Conservation (phyloP, 2,888 invertebrate species). For the Fragum sueziense region DNA sequence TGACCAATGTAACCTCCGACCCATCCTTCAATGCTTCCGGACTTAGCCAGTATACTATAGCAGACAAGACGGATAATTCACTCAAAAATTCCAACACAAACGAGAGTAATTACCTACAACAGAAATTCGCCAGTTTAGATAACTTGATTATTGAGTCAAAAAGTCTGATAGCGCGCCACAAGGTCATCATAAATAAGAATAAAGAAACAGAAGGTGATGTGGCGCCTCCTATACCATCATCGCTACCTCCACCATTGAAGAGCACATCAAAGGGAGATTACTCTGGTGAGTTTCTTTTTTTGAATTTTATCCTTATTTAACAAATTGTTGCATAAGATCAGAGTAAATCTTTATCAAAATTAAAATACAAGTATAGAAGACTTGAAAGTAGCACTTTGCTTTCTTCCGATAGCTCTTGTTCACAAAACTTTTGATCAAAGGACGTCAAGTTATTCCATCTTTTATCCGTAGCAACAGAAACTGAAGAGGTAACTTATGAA, state of each 20-base stretch:
- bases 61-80: conserved; percentile 22
- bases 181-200: conserved; percentile 65
- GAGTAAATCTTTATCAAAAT: no score
- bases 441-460: no score
- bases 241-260: conserved; percentile 20
- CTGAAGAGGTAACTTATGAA: no score
- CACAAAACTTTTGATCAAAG: no score
- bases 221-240: conserved; percentile 16
- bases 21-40: conserved; percentile 51
- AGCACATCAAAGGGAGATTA: not conserved
- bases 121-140: conserved; percentile 66
- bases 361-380: no score
- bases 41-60: conserved; percentile 54
- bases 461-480: no score
- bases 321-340: no score
- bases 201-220: conserved; percentile 37
- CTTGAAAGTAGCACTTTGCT: no score
- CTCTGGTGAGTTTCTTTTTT: not conserved
- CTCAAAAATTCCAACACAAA: conserved; percentile 2
- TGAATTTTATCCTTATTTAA: no score
- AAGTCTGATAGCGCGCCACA: conserved; percentile 64
- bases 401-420: no score
- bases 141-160: conserved; percentile 66
- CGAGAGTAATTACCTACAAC: conserved; percentile 55
- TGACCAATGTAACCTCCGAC: conserved; percentile 54